Conservation (phyloP, 37 sponge, comb jelly and placozoan genomes). For the Amphimedon queenslandica region DNA sequence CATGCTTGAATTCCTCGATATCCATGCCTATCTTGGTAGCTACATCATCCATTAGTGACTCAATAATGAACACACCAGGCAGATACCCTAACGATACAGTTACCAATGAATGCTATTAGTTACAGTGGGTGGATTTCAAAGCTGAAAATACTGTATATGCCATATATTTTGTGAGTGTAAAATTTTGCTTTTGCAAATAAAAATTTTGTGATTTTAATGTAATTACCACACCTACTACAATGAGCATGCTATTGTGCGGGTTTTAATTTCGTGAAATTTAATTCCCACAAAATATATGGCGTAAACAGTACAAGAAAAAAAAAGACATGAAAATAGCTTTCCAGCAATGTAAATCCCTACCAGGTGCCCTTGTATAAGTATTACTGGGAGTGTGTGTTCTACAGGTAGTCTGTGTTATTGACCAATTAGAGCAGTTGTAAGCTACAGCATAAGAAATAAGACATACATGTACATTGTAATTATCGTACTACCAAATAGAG, state of each 20-base stretch:
- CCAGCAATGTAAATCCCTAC: slow-evolving; percentile 9
- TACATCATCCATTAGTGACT: slow-evolving; percentile 73
- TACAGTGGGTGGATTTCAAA: too few relatives aligned
- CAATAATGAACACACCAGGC: slow-evolving; percentile 69
- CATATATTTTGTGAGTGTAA: too few relatives aligned
- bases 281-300: too few relatives aligned
- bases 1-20: slow-evolving; percentile 34
- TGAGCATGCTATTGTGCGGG: not conserved
- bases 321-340: not conserved
- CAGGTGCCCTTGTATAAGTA: slow-evolving; percentile 68
- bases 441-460: slow-evolving; percentile 20
- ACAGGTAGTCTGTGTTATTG: slow-evolving; percentile 24
- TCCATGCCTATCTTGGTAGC: slow-evolving; percentile 39
- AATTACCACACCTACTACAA: too few relatives aligned
- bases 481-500: too few relatives aligned
- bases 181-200: too few relatives aligned
- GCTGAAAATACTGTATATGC: too few relatives aligned
- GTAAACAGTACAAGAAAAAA: too few relatives aligned
- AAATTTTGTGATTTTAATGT: too few relatives aligned
- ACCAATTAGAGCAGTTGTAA: slow-evolving; percentile 68
- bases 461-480: too few relatives aligned
- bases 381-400: slow-evolving; percentile 63
- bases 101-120: not conserved
- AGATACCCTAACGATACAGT: slow-evolving; percentile 29
- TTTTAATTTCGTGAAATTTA: too few relatives aligned